Conservation (phyloP, 2,797 vertebrate species). For the Bradypus variegatus region DNA sequence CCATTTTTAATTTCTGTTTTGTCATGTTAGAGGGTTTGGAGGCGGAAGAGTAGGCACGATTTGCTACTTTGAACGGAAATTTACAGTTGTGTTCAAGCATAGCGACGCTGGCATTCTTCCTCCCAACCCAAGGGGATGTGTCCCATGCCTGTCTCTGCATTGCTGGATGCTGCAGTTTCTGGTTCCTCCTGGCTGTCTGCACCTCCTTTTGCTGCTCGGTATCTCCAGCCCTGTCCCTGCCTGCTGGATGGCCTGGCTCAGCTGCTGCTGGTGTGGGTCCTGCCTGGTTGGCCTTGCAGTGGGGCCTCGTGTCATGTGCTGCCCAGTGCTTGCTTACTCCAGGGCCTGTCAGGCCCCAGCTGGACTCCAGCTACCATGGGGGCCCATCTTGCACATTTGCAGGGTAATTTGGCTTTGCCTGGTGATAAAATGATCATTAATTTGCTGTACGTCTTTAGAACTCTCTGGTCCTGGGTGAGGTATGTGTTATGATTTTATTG, state of each 20-base stretch:
- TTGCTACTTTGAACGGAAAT: rapidly evolving
- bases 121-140: too few relatives aligned
- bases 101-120: background rate
- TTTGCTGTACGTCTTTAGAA: background rate
- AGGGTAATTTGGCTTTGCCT: background rate
- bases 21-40: background rate
- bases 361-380: background rate
- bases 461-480: constrained; percentile 43
- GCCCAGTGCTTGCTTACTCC: too few relatives aligned
- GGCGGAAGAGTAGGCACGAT: background rate
- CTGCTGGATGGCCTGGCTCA: too few relatives aligned
- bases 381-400: background rate
- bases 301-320: background rate
- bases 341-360: too few relatives aligned
- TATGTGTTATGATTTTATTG: constrained; percentile 40
- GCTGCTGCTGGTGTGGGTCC: background rate
- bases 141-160: background rate
- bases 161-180: background rate
- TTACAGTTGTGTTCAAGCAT: too few relatives aligned
- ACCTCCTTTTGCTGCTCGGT: too few relatives aligned
- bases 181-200: background rate
- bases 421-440: background rate
- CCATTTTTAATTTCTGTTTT: background rate
- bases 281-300: background rate
- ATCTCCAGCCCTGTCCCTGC: too few relatives aligned